A percentile compares a stretch with the other conserved stretches of the same genome.
phyloP scores from a whole-genome alignment of 2,888 invertebrate genomes.

The Caenorhabditis sinica region DNA sequence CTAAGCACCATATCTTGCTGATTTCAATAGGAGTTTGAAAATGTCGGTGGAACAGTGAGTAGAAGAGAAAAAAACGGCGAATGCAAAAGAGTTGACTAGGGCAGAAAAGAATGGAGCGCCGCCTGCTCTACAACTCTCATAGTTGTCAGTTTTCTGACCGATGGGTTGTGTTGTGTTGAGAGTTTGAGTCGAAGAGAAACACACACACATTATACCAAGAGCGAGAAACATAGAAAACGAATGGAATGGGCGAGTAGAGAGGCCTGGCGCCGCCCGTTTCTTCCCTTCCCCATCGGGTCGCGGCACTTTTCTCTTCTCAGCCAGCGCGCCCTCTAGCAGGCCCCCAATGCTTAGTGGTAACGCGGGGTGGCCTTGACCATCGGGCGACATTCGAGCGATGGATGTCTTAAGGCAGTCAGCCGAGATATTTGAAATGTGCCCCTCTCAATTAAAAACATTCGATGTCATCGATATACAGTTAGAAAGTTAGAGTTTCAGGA shows the following conservation, averaged over 20 bases:
- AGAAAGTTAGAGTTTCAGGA: too few relatives aligned
- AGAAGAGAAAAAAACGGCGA: too few relatives aligned
- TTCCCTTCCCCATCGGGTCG: conserved; percentile 7
- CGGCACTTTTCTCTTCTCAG: conserved; percentile 23
- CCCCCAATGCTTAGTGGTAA: conserved; percentile 34
- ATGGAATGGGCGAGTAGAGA: neutral
- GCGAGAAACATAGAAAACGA: conserved; percentile 53
- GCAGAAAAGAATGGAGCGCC: too few relatives aligned
- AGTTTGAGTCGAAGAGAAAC: conserved; percentile 22
- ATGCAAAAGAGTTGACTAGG: conserved; percentile 13
- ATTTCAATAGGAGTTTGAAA: too few relatives aligned
- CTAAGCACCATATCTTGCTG: too few relatives aligned
- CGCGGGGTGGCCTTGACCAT: conserved; percentile 54
- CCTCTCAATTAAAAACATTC: too few relatives aligned
- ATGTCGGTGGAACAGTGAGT: too few relatives aligned
- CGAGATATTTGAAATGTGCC: neutral
- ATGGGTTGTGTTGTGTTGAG: neutral
- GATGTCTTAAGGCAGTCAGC: conserved; percentile 18
- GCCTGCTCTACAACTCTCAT: conserved; percentile 1
- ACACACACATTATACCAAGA: conserved; percentile 50
- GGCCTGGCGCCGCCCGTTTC: conserved; percentile 57
- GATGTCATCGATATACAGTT: too few relatives aligned
- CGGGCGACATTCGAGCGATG: conserved; percentile 11
- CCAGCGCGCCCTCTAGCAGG: conserved; percentile 45
- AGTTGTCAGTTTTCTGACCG: conserved; percentile 1